Evolutionary conservation across 2,888 invertebrate species (phyloP).

Genomic region (Sinodicranocentrus sp.): DNA sequence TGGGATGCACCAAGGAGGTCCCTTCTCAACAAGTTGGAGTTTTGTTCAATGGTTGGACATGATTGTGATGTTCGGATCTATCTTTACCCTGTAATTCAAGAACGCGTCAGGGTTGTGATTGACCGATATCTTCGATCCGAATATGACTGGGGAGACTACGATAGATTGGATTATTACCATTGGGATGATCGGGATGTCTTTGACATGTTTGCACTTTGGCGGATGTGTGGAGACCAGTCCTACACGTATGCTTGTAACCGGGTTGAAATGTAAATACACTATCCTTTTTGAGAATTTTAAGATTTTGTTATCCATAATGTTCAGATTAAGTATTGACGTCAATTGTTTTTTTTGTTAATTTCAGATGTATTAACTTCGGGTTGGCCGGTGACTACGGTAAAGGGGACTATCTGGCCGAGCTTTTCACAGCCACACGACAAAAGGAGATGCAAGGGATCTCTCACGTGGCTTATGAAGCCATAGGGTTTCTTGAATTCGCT

Average conservation of each 20-base stretch:
- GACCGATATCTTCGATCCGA: slow-evolving; percentile 33
- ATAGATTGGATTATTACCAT: slow-evolving; percentile 18
- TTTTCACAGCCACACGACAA: slow-evolving; percentile 37
- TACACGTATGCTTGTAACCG: background rate
- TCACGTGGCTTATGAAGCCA: slow-evolving; percentile 38
- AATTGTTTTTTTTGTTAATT: background rate
- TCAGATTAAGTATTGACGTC: background rate
- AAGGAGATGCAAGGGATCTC: background rate
- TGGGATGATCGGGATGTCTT: slow-evolving; percentile 51
- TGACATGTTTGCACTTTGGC: slow-evolving; percentile 49
- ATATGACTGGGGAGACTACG: slow-evolving; percentile 26
- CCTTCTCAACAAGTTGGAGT: slow-evolving; percentile 34
- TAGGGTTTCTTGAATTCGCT: slow-evolving; percentile 47
- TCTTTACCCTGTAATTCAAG: slow-evolving; percentile 50
- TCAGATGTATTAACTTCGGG: slow-evolving; percentile 34
- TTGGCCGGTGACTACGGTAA: slow-evolving; percentile 37
- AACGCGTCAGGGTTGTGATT: slow-evolving; percentile 15
- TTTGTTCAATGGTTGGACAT: slow-evolving; percentile 58
- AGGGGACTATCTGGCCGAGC: slow-evolving; percentile 13
- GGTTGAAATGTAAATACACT: background rate
- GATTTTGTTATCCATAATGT: background rate
- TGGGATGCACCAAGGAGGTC: slow-evolving; percentile 43
- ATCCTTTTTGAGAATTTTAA: background rate
- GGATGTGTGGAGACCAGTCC: slow-evolving; percentile 47
- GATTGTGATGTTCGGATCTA: slow-evolving; percentile 41